Evolutionary conservation across 1,140 invertebrate species (phyloP).

Genomic region (Calosoma granatense): DNA sequence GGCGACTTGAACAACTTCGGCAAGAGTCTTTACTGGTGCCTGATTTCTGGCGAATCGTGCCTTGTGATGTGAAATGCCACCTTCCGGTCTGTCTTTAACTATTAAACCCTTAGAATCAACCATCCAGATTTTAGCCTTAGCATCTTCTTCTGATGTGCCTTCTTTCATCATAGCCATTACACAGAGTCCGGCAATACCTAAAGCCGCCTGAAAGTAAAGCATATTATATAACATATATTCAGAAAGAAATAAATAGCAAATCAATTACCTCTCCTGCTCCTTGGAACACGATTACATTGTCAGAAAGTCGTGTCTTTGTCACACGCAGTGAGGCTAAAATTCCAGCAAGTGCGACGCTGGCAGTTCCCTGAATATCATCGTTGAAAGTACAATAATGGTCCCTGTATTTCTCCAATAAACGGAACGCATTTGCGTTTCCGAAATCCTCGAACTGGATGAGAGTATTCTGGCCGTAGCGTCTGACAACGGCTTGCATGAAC

Average conservation of each 20-base stretch:
- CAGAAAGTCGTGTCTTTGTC: slow-evolving; percentile 63
- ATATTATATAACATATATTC: slow-evolving; percentile 14
- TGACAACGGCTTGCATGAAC: slow-evolving; percentile 87
- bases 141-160: slow-evolving; percentile 60
- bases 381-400: slow-evolving; percentile 87
- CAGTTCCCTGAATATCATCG: slow-evolving; percentile 92
- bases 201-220: slow-evolving; percentile 59
- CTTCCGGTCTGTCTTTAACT: slow-evolving; percentile 63
- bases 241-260: slow-evolving; percentile 34
- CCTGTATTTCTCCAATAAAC: slow-evolving; percentile 75
- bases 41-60: slow-evolving; percentile 61
- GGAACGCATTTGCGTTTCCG: slow-evolving; percentile 82
- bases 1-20: slow-evolving; percentile 63
- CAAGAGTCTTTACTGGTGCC: slow-evolving; percentile 55
- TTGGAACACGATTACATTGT: slow-evolving; percentile 82
- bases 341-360: slow-evolving; percentile 83
- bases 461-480: slow-evolving; percentile 70
- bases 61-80: slow-evolving; percentile 69
- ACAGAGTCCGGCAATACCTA: slow-evolving; percentile 81
- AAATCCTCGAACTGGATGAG: slow-evolving; percentile 94
- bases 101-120: slow-evolving; percentile 66
- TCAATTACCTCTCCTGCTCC: slow-evolving; percentile 64
- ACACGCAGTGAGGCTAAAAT: slow-evolving; percentile 72
- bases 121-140: slow-evolving; percentile 61
- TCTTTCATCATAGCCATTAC: slow-evolving; percentile 80